phyloP scores from a whole-genome alignment of 2,113 vertebrate genomes.

The Procavia capensis region DNA sequence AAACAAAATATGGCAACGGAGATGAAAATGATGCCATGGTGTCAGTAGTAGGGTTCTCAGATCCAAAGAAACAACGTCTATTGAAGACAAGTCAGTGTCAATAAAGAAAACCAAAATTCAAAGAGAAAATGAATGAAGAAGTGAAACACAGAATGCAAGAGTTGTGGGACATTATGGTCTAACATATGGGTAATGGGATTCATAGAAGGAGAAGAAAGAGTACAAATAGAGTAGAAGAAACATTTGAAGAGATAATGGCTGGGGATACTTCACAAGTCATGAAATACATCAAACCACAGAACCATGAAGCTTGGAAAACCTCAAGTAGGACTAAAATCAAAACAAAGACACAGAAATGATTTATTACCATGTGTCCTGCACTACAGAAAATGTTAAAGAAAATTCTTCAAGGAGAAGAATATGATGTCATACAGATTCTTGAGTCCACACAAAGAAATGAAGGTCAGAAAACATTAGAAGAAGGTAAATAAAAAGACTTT shows the following conservation, averaged over 20 bases:
- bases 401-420: background rate
- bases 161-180: background rate
- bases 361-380: background rate
- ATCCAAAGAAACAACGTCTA: background rate
- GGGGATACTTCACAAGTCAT: background rate
- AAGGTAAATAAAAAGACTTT: background rate
- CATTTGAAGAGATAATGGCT: background rate
- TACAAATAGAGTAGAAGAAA: background rate
- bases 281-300: background rate
- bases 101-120: background rate
- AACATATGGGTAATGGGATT: background rate
- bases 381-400: background rate
- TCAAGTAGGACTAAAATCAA: background rate
- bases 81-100: background rate
- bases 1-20: background rate
- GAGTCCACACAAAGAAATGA: background rate
- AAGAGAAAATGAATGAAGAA: background rate
- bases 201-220: background rate
- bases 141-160: background rate
- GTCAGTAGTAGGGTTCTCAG: background rate
- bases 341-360: background rate
- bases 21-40: background rate
- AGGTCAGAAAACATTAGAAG: background rate
- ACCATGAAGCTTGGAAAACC: background rate
- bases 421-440: background rate